Evolutionary conservation across 2,888 invertebrate genomes (phyloP).

Genomic region (Hedychridium roseum): DNA sequence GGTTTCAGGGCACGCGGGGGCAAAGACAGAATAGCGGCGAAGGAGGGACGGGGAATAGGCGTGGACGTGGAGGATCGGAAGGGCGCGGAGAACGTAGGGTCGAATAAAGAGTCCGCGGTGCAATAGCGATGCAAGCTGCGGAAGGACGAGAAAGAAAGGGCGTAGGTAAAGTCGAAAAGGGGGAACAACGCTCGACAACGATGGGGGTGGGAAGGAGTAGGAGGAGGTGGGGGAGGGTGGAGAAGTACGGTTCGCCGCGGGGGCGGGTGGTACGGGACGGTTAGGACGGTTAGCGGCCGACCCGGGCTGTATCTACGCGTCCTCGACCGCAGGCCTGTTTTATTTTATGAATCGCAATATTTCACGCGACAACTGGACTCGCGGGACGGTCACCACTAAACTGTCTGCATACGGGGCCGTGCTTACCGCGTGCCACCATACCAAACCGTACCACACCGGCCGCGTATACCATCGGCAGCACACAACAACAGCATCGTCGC

Average conservation of each 20-base stretch:
- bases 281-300: constrained; percentile 51
- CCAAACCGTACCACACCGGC: constrained; percentile 44
- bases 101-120: background rate
- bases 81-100: constrained; percentile 17
- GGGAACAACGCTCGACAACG: constrained; percentile 18
- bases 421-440: constrained; percentile 55
- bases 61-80: constrained; percentile 27
- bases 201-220: constrained; percentile 27
- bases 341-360: constrained; percentile 64
- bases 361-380: constrained; percentile 63
- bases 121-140: background rate
- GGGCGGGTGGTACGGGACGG: constrained; percentile 37
- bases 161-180: constrained; percentile 18
- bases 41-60: constrained; percentile 20
- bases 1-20: constrained; percentile 41
- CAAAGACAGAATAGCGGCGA: constrained; percentile 30
- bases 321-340: constrained; percentile 63
- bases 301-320: constrained; percentile 55
- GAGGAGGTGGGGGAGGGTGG: constrained; percentile 29
- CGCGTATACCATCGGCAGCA: constrained; percentile 34
- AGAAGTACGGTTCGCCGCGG: constrained; percentile 29
- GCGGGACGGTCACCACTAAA: constrained; percentile 60
- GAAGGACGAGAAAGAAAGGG: constrained; percentile 10
- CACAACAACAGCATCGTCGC: constrained; percentile 26
- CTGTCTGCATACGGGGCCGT: constrained; percentile 57